Percentiles rank a stretch among this genome's conserved stretches.
Conservation (phyloP, 2,113 vertebrate species). For the Bettongia penicillata region DNA sequence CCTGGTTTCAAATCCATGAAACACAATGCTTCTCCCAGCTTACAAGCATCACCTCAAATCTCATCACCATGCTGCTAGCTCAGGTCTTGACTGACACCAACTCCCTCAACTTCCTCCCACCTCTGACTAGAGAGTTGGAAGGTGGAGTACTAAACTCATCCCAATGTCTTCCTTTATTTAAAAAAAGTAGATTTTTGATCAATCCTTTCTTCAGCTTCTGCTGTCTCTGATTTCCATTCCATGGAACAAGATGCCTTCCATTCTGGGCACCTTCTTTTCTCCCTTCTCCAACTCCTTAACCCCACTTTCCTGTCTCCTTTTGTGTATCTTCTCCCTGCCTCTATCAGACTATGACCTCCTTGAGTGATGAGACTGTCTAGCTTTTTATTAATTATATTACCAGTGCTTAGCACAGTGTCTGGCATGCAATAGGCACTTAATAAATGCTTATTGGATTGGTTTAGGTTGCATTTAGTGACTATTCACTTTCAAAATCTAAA, state of each 20-base stretch:
- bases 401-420: background rate
- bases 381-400: no score
- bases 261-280: background rate
- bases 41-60: background rate
- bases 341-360: background rate
- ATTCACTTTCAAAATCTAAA: slow-evolving; percentile 32
- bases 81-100: background rate
- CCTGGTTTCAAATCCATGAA: background rate
- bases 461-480: slow-evolving; percentile 2
- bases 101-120: background rate
- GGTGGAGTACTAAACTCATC: background rate
- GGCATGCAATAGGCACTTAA: background rate
- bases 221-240: background rate
- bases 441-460: background rate
- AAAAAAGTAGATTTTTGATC: background rate
- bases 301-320: background rate
- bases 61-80: background rate
- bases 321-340: background rate
- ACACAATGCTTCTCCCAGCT: background rate
- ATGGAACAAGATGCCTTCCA: background rate
- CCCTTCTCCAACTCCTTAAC: background rate
- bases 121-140: background rate
- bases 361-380: background rate
- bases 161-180: background rate
- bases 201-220: background rate